These are phyloP conservation scores for Eurosta solidaginis DNA, from an alignment of 1,140 invertebrate genomes.

Conservation along the genomic window DNA sequence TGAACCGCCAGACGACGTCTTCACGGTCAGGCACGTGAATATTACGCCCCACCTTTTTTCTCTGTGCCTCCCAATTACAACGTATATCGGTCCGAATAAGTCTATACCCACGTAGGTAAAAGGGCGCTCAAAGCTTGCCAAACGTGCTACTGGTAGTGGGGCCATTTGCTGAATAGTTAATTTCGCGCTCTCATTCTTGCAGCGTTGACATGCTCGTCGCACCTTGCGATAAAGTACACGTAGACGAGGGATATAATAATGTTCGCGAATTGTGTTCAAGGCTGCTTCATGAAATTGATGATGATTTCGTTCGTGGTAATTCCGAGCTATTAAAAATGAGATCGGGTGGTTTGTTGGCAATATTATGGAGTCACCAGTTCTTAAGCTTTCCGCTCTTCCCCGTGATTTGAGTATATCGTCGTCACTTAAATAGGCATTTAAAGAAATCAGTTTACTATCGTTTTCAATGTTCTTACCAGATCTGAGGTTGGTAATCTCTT, in stretches of 20 bases:
- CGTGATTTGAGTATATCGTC: too few species aligned
- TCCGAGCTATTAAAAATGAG: too few species aligned
- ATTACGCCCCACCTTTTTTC: constrained; percentile 28
- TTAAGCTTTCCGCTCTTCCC: too few species aligned
- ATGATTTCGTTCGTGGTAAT: too few species aligned
- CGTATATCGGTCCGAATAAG: neutral
- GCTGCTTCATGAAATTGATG: neutral
- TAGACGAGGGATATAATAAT: neutral
- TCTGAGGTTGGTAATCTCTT: too few species aligned
- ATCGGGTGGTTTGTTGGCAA: too few species aligned
- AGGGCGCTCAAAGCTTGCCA: neutral
- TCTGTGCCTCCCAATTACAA: neutral
- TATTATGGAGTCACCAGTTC: too few species aligned
- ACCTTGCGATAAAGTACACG: neutral
- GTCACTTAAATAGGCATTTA: too few species aligned
- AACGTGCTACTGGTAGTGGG: neutral
- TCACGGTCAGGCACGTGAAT: constrained; percentile 20
- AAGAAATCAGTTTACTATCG: too few species aligned
- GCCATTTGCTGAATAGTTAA: neutral
- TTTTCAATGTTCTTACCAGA: too few species aligned
- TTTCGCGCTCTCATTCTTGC: neutral
- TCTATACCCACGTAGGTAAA: constrained; percentile 28
- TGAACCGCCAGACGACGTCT: constrained; percentile 39
- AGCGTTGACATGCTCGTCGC: neutral
- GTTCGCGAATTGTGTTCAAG: neutral